phyloP scores from a whole-genome alignment of 2,797 vertebrate species.

The Choloepus didactylus region DNA sequence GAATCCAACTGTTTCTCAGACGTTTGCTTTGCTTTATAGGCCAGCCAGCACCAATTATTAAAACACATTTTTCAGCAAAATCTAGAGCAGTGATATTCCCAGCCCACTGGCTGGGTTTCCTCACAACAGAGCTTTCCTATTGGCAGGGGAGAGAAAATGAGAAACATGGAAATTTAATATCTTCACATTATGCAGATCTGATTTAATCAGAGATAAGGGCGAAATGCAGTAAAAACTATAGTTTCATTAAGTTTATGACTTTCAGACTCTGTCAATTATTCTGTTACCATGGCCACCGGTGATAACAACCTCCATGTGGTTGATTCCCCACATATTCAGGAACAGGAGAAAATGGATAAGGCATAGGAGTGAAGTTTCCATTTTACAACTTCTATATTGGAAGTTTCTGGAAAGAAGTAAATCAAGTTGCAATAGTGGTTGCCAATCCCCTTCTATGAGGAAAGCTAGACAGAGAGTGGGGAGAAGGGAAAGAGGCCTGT shows the following conservation, averaged over 20 bases:
- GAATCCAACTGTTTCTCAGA: constrained; percentile 57
- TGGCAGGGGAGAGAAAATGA: constrained; percentile 85
- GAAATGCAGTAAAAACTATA: constrained; percentile 89
- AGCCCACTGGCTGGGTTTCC: constrained; percentile 68
- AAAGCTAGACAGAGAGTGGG: not conserved
- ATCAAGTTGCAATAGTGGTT: constrained; percentile 1
- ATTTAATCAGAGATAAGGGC: constrained; percentile 90
- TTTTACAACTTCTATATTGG: not conserved
- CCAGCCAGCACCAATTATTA: constrained; percentile 85
- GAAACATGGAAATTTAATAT: constrained; percentile 91
- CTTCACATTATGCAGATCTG: constrained; percentile 90
- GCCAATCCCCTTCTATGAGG: not conserved
- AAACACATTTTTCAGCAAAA: constrained; percentile 86
- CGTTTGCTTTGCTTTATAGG: constrained; percentile 72
- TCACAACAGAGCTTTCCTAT: constrained; percentile 79
- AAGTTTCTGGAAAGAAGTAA: not conserved
- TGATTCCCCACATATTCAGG: constrained; percentile 63
- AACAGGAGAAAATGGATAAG: not conserved
- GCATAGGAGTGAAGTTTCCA: constrained; percentile 46
- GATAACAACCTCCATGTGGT: constrained; percentile 72
- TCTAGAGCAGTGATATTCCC: constrained; percentile 73
- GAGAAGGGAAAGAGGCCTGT: not conserved
- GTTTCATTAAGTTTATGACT: constrained; percentile 92
- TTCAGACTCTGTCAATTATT: constrained; percentile 86
- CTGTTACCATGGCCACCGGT: constrained; percentile 86